These are phyloP conservation scores for Hippasteria phrygiana DNA, from an alignment of 53 echinoderm and acorn worm genomes.

Conservation along the genomic window DNA sequence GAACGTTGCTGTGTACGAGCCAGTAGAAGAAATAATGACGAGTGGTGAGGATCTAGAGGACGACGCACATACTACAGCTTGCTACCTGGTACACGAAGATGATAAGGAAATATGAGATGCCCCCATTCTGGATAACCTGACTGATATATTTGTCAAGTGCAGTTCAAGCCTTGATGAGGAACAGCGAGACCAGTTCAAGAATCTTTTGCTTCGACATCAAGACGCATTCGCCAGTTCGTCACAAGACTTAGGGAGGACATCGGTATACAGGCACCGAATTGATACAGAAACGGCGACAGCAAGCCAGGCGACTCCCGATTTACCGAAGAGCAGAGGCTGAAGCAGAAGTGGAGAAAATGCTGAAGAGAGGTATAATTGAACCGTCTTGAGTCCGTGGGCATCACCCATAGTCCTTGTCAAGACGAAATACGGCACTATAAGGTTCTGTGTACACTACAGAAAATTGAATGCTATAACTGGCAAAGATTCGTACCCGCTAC, in stretches of 20 bases:
- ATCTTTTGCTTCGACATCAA: background rate
- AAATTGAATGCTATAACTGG: background rate
- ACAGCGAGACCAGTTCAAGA: background rate
- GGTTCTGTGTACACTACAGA: constrained; percentile 35
- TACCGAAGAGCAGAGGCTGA: constrained; percentile 64
- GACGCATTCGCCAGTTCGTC: background rate
- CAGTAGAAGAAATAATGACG: constrained; percentile 4
- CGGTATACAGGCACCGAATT: constrained; percentile 49
- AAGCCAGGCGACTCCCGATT: background rate
- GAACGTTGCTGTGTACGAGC: background rate
- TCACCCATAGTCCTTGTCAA: constrained; percentile 68
- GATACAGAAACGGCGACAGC: constrained; percentile 49
- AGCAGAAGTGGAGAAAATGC: constrained; percentile 69
- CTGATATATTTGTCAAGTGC: background rate
- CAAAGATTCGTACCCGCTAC: constrained; percentile 36
- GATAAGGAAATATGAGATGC: background rate
- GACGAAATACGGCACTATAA: background rate
- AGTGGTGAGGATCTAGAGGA: background rate
- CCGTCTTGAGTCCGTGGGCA: constrained; percentile 77
- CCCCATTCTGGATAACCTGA: background rate
- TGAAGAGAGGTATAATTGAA: constrained; percentile 66
- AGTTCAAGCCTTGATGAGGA: background rate
- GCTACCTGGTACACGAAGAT: background rate
- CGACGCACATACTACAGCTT: background rate
- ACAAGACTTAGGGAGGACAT: background rate